Conservation (phyloP, 2,888 invertebrate genomes). For the Caenorhabditis wallacei region DNA sequence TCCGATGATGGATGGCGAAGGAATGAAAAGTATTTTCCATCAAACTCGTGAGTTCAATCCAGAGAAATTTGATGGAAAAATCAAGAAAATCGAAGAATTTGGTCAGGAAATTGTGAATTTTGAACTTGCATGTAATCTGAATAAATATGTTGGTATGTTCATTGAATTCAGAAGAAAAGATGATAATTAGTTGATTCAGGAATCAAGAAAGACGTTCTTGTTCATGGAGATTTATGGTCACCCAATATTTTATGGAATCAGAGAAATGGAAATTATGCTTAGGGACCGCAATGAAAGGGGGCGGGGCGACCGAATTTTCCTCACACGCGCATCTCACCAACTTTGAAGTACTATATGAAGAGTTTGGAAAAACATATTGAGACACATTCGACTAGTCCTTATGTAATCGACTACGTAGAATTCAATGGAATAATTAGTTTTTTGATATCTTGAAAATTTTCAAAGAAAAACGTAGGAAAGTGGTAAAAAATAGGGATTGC, state of each 20-base stretch:
- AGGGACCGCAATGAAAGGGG: no score
- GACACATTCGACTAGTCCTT: no score
- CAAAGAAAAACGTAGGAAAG: no score
- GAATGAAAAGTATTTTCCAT: constrained; percentile 27
- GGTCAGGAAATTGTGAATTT: constrained; percentile 37
- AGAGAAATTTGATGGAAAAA: constrained; percentile 12
- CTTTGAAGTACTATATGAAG: no score
- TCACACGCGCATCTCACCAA: no score
- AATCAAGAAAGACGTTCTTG: constrained; percentile 33
- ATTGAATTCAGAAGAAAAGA: neutral
- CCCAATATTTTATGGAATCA: constrained; percentile 54
- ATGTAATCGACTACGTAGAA: no score
- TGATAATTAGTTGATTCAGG: constrained; percentile 7
- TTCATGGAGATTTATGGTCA: constrained; percentile 64
- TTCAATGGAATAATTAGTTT: no score
- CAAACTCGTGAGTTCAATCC: constrained; percentile 7
- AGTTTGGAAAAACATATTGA: no score
- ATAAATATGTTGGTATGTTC: constrained; percentile 33
- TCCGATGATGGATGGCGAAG: constrained; percentile 17
- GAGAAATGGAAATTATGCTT: neutral
- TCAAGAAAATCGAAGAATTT: constrained; percentile 17
- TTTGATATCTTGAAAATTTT: no score
- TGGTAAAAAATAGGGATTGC: no score
- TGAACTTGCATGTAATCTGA: constrained; percentile 24
- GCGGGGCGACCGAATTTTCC: no score